Conservation (phyloP, 92 coral and sea anemone species). For the Siderastrea siderea region DNA sequence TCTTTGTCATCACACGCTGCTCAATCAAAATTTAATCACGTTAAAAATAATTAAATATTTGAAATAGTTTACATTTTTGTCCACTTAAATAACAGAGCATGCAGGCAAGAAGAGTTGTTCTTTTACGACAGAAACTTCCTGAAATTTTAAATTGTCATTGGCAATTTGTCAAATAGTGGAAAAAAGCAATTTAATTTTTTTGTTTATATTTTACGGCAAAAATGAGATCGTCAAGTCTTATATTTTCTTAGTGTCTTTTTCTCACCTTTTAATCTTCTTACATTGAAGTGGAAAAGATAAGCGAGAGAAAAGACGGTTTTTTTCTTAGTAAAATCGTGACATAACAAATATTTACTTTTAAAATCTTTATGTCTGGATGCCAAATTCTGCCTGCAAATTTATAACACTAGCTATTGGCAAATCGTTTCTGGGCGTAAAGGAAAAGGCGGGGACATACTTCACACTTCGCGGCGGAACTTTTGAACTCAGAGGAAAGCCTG, state of each 20-base stretch:
- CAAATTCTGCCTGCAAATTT: background rate
- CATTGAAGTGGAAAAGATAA: conserved; percentile 31
- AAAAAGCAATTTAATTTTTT: conserved; percentile 1
- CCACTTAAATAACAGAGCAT: background rate
- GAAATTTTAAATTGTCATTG: background rate
- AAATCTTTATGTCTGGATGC: background rate
- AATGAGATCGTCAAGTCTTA: background rate
- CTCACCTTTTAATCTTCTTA: conserved; percentile 13
- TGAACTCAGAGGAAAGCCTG: conserved; percentile 92
- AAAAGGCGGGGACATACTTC: conserved; percentile 71
- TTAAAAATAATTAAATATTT: background rate
- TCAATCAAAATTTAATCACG: background rate
- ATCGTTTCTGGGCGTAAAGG: conserved; percentile 60
- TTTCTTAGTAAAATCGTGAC: background rate
- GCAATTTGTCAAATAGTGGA: background rate
- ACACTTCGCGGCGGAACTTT: conserved; percentile 30
- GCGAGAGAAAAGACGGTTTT: background rate
- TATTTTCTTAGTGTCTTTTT: conserved; percentile 1
- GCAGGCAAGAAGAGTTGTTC: background rate
- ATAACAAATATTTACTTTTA: background rate
- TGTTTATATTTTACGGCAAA: conserved; percentile 5
- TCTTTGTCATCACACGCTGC: background rate
- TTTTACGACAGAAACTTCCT: background rate
- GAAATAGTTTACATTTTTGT: conserved; percentile 7
- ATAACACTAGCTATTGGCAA: conserved; percentile 12